These are phyloP conservation scores for Germaria angustata DNA, from an alignment of 2,888 invertebrate species.

Conservation along the genomic window DNA sequence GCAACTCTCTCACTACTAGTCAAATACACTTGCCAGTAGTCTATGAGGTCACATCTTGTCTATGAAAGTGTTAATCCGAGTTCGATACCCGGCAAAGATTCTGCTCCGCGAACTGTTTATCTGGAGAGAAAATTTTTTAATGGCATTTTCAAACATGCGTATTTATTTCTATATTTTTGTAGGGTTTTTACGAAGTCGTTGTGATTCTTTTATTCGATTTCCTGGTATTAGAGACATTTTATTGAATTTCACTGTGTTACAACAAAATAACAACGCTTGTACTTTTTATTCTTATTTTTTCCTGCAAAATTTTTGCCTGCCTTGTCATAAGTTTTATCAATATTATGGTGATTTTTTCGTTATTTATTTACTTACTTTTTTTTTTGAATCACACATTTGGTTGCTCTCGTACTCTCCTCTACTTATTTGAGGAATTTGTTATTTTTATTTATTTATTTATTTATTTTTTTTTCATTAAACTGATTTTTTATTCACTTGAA, in stretches of 20 bases:
- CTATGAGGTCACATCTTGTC: too few species aligned
- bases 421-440: constrained; percentile 60
- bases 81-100: too few species aligned
- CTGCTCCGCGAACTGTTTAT: too few species aligned
- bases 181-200: background rate
- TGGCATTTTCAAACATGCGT: too few species aligned
- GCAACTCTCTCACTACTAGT: too few species aligned
- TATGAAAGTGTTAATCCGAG: too few species aligned
- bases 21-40: too few species aligned
- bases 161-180: background rate
- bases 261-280: constrained; percentile 31
- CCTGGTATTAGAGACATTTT: constrained; percentile 39
- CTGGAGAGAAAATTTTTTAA: too few species aligned
- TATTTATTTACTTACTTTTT: too few species aligned
- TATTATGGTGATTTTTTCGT: constrained; percentile 56
- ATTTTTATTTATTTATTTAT: constrained; percentile 46
- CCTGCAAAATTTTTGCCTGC: background rate
- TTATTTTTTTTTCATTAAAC: constrained; percentile 24
- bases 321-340: constrained; percentile 68
- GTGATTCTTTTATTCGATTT: background rate
- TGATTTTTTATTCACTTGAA: constrained; percentile 41
- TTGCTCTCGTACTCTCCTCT: constrained; percentile 27
- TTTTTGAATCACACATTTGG: constrained; percentile 11
- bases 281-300: constrained; percentile 22
- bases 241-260: constrained; percentile 51